A percentile compares a stretch with the other conserved stretches of the same genome.
These are phyloP conservation scores for Opisthograptis luteolata DNA, from an alignment of 2,888 invertebrate species.

Conservation along the genomic window DNA sequence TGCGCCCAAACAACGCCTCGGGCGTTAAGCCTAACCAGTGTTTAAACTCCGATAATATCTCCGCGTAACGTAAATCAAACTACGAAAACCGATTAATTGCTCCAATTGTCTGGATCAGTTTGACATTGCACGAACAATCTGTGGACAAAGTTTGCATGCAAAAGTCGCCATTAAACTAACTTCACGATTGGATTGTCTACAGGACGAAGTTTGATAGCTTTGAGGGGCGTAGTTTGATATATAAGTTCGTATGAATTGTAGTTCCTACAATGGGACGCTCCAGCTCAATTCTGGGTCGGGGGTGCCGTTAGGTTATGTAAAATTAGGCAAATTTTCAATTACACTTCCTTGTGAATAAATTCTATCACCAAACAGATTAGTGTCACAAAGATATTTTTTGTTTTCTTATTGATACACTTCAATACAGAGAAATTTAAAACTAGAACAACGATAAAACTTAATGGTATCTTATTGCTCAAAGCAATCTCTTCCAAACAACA, in stretches of 20 bases:
- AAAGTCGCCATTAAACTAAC: constrained; percentile 70
- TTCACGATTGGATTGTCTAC: constrained; percentile 72
- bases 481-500: too few species aligned
- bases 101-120: constrained; percentile 73
- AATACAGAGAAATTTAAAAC: too few species aligned
- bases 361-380: too few species aligned
- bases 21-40: constrained; percentile 13
- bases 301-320: neutral
- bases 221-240: constrained; percentile 66
- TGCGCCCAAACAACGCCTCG: constrained; percentile 13
- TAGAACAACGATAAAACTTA: too few species aligned
- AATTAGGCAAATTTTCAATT: neutral
- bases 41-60: constrained; percentile 24
- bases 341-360: too few species aligned
- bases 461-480: too few species aligned
- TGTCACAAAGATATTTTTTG: too few species aligned
- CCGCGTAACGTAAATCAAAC: constrained; percentile 59
- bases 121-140: constrained; percentile 73
- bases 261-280: constrained; percentile 38
- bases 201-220: constrained; percentile 72
- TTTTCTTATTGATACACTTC: too few species aligned
- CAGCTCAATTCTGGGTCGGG: constrained; percentile 7
- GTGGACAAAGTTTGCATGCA: constrained; percentile 75
- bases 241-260: constrained; percentile 67
- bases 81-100: constrained; percentile 72